Percentiles rank a stretch among this genome's conserved stretches.
Conservation (phyloP, 2,797 vertebrate species). For the Argya squamiceps region DNA sequence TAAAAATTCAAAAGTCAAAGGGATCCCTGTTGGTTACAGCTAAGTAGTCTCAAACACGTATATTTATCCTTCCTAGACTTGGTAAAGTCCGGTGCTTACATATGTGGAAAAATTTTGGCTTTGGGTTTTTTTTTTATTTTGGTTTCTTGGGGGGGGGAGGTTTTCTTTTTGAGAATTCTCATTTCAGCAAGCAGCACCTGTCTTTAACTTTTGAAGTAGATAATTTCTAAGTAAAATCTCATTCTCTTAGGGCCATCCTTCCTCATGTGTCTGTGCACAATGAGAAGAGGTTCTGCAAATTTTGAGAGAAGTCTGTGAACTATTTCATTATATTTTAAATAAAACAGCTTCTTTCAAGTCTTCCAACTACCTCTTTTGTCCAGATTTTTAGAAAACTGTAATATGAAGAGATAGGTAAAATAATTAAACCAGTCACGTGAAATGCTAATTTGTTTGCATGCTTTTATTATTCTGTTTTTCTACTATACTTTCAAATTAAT, state of each 20-base stretch:
- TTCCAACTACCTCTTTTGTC: background rate
- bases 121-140: rapidly evolving
- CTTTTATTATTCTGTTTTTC: background rate
- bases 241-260: background rate
- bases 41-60: background rate
- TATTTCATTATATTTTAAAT: background rate
- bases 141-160: rapidly evolving
- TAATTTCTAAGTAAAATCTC: background rate
- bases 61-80: background rate
- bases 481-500: background rate
- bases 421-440: background rate
- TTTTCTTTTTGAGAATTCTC: background rate
- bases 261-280: background rate
- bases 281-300: background rate
- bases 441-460: background rate
- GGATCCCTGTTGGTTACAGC: slow-evolving; percentile 22
- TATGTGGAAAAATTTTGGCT: background rate
- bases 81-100: background rate
- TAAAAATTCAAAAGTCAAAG: slow-evolving; percentile 59
- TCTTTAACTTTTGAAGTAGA: background rate
- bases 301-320: background rate
- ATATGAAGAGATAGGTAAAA: background rate
- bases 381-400: background rate
- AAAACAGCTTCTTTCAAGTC: background rate
- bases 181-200: background rate